These are phyloP conservation scores for Barypeithes pellucidus DNA, from an alignment of 2,888 invertebrate genomes.

Conservation along the genomic window DNA sequence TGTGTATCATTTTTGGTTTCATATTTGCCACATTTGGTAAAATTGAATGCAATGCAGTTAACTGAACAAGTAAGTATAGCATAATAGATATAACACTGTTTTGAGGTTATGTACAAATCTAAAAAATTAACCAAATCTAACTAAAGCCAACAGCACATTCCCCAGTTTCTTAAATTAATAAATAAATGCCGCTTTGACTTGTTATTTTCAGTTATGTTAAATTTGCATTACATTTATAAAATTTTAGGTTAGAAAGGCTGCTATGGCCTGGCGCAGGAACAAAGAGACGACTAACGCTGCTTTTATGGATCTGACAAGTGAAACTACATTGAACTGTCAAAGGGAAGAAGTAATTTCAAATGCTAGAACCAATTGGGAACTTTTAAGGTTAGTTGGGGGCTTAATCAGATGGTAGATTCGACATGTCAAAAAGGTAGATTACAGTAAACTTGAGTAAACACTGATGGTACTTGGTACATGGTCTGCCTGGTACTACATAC, in stretches of 20 bases:
- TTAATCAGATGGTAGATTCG: no score
- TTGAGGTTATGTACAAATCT: no score
- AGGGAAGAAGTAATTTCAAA: constrained; percentile 90
- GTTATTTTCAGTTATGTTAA: no score
- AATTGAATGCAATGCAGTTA: constrained; percentile 85
- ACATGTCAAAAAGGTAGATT: no score
- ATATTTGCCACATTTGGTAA: constrained; percentile 82
- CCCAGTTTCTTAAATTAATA: no score
- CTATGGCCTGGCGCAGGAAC: constrained; percentile 85
- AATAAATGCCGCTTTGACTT: no score
- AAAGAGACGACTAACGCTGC: constrained; percentile 83
- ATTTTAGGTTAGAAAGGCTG: constrained; percentile 77
- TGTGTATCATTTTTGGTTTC: constrained; percentile 88
- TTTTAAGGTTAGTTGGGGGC: constrained; percentile 73
- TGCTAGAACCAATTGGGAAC: constrained; percentile 90
- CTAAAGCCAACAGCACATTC: no score
- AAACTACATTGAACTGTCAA: constrained; percentile 75
- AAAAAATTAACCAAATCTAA: no score
- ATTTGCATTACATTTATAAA: no score
- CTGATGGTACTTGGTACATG: no score
- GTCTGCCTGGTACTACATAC: no score
- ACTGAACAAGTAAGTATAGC: constrained; percentile 76
- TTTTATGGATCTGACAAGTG: constrained; percentile 77
- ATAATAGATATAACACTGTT: background rate
- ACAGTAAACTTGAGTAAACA: no score